A percentile compares a stretch with the other conserved stretches of the same genome.
These are phyloP conservation scores for Diadophis punctatus DNA, from an alignment of 2,113 vertebrate genomes.

Conservation along the genomic window DNA sequence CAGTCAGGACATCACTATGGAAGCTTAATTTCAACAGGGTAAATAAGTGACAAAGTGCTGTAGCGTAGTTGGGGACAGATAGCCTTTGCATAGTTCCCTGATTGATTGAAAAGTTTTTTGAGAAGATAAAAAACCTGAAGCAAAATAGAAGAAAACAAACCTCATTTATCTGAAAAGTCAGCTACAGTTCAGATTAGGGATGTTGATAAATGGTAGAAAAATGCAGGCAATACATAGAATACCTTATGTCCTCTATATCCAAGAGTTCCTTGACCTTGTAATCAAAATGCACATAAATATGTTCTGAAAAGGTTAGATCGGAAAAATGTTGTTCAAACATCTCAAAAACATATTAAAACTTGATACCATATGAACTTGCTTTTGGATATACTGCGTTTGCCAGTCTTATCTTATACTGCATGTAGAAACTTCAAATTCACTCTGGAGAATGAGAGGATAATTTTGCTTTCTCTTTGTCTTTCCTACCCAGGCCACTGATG, in stretches of 20 bases:
- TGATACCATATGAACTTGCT: background rate
- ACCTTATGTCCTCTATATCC: background rate
- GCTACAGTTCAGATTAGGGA: background rate
- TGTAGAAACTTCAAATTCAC: background rate
- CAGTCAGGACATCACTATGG: constrained; percentile 19
- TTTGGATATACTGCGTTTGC: background rate
- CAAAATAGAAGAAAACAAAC: background rate
- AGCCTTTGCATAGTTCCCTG: constrained; percentile 13
- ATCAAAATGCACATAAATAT: background rate
- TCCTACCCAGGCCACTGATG: background rate
- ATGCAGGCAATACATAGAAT: background rate
- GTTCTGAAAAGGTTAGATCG: background rate
- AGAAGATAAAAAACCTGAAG: background rate
- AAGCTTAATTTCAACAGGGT: constrained; percentile 30
- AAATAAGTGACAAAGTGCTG: background rate
- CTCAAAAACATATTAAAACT: background rate
- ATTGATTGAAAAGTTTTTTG: constrained; percentile 18
- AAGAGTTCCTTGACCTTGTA: background rate
- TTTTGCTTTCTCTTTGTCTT: background rate
- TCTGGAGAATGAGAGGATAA: background rate
- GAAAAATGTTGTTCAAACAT: background rate
- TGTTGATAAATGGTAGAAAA: background rate
- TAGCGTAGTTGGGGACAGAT: constrained; percentile 11
- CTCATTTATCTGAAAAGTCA: background rate
- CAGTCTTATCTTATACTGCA: background rate